Percentiles rank a stretch among this genome's conserved stretches.
Evolutionary conservation across 2,888 invertebrate genomes (phyloP).

Genomic region (Dorcus parallelipipedus): DNA sequence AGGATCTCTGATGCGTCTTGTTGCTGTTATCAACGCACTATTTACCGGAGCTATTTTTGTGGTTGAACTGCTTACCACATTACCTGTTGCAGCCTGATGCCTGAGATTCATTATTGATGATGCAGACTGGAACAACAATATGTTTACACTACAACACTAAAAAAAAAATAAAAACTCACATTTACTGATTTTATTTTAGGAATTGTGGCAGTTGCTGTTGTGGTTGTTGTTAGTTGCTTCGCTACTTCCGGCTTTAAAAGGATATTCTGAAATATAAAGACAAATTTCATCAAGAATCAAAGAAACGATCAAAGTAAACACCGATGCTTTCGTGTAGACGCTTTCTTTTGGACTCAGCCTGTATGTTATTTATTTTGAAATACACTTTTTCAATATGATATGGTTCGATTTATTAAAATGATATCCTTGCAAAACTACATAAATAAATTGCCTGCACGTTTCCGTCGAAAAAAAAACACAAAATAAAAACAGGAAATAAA

Average conservation of each 20-base stretch:
- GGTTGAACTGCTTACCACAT: slow-evolving; percentile 23
- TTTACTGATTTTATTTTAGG: slow-evolving; percentile 15
- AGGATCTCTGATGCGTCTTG: slow-evolving; percentile 44
- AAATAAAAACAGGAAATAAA: too few species aligned
- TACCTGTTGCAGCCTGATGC: slow-evolving; percentile 24
- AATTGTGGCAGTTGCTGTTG: slow-evolving; percentile 11
- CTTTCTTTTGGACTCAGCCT: too few species aligned
- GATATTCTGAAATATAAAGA: slow-evolving; percentile 37
- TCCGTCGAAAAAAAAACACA: too few species aligned
- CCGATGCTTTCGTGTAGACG: too few species aligned
- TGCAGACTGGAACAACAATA: background rate
- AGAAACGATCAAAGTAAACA: too few species aligned
- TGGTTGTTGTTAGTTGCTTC: slow-evolving; percentile 35
- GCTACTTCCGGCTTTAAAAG: slow-evolving; percentile 47
- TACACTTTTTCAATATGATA: too few species aligned
- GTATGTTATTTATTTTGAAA: too few species aligned
- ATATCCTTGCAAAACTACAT: too few species aligned
- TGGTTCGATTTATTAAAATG: too few species aligned
- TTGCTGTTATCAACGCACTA: slow-evolving; percentile 42
- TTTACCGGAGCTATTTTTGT: slow-evolving; percentile 56
- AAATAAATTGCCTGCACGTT: too few species aligned
- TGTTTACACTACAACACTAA: background rate
- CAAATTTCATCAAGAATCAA: too few species aligned
- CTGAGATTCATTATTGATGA: slow-evolving; percentile 16
- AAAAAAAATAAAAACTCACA: slow-evolving; percentile 13